phyloP scores from a whole-genome alignment of 1,140 invertebrate genomes.

The Drosophila fuyamai region DNA sequence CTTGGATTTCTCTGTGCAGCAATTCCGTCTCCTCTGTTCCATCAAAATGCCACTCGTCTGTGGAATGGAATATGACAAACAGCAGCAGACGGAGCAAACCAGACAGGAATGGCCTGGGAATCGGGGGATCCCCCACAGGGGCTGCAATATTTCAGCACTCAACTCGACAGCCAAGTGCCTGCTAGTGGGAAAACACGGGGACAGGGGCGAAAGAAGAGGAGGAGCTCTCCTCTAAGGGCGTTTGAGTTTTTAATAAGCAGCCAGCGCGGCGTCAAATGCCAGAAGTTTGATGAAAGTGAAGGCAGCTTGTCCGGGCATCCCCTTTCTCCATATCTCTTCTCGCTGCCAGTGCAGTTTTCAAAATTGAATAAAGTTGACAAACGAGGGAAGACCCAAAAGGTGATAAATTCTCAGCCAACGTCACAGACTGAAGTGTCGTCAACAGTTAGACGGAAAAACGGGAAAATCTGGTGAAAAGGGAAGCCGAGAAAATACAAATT shows the following conservation, averaged over 20 bases:
- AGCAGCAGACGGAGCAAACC: conserved; percentile 32
- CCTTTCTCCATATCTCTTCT: not conserved
- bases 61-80: conserved; percentile 36
- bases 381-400: conserved; percentile 48
- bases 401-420: conserved; percentile 56
- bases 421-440: conserved; percentile 56
- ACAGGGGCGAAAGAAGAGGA: not conserved
- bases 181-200: not conserved
- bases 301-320: conserved; percentile 14
- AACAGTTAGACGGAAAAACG: conserved; percentile 32
- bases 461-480: conserved; percentile 13
- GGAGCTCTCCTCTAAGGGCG: conserved; percentile 36
- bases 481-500: conserved; percentile 45
- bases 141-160: conserved; percentile 64
- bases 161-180: conserved; percentile 46
- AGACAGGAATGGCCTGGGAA: conserved; percentile 30
- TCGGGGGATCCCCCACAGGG: conserved; percentile 10
- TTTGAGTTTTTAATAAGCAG: conserved; percentile 70
- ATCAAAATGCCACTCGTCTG: conserved; percentile 25
- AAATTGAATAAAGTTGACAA: conserved; percentile 69
- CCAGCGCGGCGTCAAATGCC: conserved; percentile 49
- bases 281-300: conserved; percentile 69
- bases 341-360: conserved; percentile 37
- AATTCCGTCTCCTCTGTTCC: not conserved
- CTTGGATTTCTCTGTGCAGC: conserved; percentile 3